These are phyloP conservation scores for Alligator mississippiensis DNA, from an alignment of 2,113 vertebrate genomes.

Conservation along the genomic window DNA sequence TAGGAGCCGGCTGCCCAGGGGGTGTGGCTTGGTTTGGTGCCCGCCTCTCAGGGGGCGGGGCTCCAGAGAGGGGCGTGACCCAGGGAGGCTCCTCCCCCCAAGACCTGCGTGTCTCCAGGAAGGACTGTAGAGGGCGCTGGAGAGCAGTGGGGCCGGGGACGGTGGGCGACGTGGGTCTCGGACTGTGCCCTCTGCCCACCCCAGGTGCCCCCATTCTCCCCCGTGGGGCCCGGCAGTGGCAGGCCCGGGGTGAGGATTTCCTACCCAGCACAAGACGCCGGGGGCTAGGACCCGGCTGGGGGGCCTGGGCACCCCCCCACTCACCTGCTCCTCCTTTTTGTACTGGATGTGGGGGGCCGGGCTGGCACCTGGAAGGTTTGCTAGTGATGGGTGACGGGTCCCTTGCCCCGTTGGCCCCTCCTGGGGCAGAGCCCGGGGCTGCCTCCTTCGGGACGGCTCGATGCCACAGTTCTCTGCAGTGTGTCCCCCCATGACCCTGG, in stretches of 20 bases:
- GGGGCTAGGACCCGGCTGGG: not conserved
- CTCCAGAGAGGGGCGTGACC: not conserved
- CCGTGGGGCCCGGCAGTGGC: not conserved
- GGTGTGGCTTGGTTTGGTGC: not conserved
- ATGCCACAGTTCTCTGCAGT: not conserved
- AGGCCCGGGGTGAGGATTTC: not conserved
- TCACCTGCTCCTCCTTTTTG: not conserved
- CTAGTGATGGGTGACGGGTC: not conserved
- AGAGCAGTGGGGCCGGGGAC: not conserved
- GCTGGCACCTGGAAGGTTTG: too few relatives aligned
- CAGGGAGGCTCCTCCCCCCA: not conserved
- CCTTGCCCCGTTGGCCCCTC: not conserved
- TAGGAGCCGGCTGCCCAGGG: slow-evolving; percentile 6
- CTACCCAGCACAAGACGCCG: too few relatives aligned
- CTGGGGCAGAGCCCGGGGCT: not conserved
- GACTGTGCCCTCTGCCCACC: not conserved
- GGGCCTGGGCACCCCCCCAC: not conserved
- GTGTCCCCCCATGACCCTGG: too few relatives aligned
- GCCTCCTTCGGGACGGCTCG: not conserved
- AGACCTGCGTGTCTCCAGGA: not conserved
- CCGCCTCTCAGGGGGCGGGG: rapidly evolving
- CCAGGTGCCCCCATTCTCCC: not conserved
- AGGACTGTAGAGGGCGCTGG: not conserved
- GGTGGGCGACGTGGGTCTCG: not conserved
- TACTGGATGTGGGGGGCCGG: not conserved